Conservation (phyloP, 2,797 vertebrate species). For the Babyrousa celebensis region DNA sequence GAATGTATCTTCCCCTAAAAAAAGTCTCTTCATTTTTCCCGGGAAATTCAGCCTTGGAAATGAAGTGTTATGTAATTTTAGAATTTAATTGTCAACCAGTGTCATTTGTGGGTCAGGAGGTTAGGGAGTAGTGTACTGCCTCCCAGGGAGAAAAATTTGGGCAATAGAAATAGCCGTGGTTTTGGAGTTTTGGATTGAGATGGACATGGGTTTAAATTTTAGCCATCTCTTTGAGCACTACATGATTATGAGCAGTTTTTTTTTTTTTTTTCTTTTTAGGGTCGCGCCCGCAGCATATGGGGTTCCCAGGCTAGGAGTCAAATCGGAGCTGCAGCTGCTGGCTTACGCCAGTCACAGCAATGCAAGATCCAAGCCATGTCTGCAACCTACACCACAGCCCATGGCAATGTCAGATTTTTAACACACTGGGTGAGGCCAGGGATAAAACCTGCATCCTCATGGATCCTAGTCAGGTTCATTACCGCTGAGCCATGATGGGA, state of each 20-base stretch:
- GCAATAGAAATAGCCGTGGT: neutral
- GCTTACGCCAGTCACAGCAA: too few relatives aligned
- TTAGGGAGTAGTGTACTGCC: neutral
- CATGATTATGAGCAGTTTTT: neutral
- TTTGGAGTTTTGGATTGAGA: neutral
- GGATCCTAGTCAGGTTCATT: too few relatives aligned
- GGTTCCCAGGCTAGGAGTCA: too few relatives aligned
- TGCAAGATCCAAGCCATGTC: too few relatives aligned
- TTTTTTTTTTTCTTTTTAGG: too few relatives aligned
- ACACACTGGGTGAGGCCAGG: too few relatives aligned
- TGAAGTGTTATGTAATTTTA: slow-evolving; percentile 10
- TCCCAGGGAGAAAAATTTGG: neutral
- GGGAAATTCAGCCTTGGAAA: neutral
- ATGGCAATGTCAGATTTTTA: too few relatives aligned
- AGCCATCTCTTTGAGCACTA: neutral
- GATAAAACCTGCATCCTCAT: too few relatives aligned
- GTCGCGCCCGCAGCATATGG: too few relatives aligned
- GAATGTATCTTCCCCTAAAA: neutral
- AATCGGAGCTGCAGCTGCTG: too few relatives aligned
- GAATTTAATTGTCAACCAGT: neutral
- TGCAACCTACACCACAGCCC: too few relatives aligned
- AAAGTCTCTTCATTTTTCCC: neutral
- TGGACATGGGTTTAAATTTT: neutral
- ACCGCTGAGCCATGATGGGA: too few relatives aligned
- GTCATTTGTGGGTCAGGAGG: neutral